Evolutionary conservation across 2,888 invertebrate genomes (phyloP).

Genomic region (Synergus japonicus): DNA sequence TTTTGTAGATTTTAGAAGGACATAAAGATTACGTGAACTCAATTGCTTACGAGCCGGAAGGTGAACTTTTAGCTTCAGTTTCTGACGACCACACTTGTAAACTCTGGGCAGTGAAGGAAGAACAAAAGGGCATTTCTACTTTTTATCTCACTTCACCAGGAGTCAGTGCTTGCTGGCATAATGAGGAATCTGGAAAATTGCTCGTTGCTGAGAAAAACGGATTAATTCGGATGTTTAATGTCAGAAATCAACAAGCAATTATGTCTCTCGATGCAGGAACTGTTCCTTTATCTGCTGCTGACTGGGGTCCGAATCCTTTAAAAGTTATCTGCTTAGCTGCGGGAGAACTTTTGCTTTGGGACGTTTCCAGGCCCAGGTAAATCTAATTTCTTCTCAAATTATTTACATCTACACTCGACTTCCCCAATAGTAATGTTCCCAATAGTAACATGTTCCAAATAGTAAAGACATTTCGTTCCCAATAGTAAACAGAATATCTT

Average conservation of each 20-base stretch:
- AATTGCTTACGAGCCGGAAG: slow-evolving; percentile 84
- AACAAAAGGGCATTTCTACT: slow-evolving; percentile 79
- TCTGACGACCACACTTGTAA: slow-evolving; percentile 88
- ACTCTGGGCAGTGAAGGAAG: slow-evolving; percentile 81
- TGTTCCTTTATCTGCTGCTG: slow-evolving; percentile 83
- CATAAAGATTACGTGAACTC: slow-evolving; percentile 86
- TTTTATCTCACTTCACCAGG: slow-evolving; percentile 84
- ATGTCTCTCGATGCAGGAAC: slow-evolving; percentile 83
- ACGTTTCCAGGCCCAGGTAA: slow-evolving; percentile 83
- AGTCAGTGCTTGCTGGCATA: slow-evolving; percentile 84
- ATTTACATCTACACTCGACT: no score
- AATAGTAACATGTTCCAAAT: no score
- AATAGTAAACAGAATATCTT: no score
- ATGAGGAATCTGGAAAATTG: slow-evolving; percentile 84
- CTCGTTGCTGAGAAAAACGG: slow-evolving; percentile 88
- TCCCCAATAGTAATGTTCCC: no score
- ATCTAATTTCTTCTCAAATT: not conserved
- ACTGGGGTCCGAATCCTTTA: slow-evolving; percentile 84
- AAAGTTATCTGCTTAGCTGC: slow-evolving; percentile 83
- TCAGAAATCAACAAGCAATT: slow-evolving; percentile 82
- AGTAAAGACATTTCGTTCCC: no score
- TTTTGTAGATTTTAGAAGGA: slow-evolving; percentile 79
- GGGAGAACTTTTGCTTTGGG: slow-evolving; percentile 84
- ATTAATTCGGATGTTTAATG: slow-evolving; percentile 86
- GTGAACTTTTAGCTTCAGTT: slow-evolving; percentile 84